Percentiles rank a stretch among this genome's conserved stretches.
Evolutionary conservation across 1,140 invertebrate genomes (phyloP).

Genomic region (Archivesica marissinica): DNA sequence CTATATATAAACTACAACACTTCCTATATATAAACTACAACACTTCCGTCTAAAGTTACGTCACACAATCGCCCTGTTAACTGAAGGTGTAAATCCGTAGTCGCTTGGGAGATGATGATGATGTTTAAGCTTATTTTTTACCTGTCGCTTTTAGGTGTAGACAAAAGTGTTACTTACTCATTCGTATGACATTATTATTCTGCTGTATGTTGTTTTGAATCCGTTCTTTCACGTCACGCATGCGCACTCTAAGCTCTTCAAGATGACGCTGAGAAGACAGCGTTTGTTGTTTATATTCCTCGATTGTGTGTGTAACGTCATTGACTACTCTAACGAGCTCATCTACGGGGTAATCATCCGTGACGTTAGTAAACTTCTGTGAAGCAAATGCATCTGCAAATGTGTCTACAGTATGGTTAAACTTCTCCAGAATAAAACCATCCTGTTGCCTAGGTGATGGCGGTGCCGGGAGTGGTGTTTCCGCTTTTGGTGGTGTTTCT

Average conservation of each 20-base stretch:
- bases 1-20: too few species aligned
- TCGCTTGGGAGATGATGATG: too few species aligned
- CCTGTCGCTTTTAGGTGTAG: too few species aligned
- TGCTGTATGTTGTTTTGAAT: constrained; percentile 51
- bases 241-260: constrained; percentile 33
- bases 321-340: constrained; percentile 9
- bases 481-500: constrained; percentile 5
- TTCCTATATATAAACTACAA: too few species aligned
- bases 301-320: constrained; percentile 42
- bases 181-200: constrained; percentile 37
- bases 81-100: too few species aligned
- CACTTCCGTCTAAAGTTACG: too few species aligned
- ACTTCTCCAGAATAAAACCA: constrained; percentile 48
- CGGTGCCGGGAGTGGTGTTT: constrained; percentile 6
- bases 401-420: constrained; percentile 33
- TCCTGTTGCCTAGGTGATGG: constrained; percentile 28
- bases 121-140: too few species aligned
- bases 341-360: constrained; percentile 59
- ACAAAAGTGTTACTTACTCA: constrained; percentile 47
- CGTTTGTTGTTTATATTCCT: constrained; percentile 58
- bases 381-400: constrained; percentile 38
- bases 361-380: constrained; percentile 38
- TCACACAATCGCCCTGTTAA: too few species aligned
- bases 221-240: constrained; percentile 52
- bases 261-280: constrained; percentile 49